Conservation (phyloP, 1,140 invertebrate genomes). For the Apolygus lucorum region DNA sequence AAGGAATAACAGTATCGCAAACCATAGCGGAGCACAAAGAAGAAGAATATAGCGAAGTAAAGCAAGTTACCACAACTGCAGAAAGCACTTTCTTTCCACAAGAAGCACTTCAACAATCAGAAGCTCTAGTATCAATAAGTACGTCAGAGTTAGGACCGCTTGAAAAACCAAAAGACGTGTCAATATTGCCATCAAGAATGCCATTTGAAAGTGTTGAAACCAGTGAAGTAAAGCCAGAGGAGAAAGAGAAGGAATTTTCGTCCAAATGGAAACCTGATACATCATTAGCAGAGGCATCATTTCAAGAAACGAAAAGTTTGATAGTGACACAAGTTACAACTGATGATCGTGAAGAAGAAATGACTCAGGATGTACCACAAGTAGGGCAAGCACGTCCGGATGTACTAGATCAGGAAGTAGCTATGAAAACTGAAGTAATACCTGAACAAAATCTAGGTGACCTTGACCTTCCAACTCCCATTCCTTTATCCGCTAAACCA, state of each 20-base stretch:
- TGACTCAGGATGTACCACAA: conserved; percentile 36
- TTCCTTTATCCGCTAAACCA: conserved; percentile 37
- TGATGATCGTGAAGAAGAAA: conserved; percentile 40
- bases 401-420: conserved; percentile 38
- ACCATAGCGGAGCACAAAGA: conserved; percentile 40
- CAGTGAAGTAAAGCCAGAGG: conserved; percentile 38
- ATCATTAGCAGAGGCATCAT: conserved; percentile 39
- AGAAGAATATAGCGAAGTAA: conserved; percentile 29
- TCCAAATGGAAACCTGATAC: conserved; percentile 35
- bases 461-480: conserved; percentile 37
- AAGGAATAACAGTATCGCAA: conserved; percentile 38
- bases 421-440: conserved; percentile 42
- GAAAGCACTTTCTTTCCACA: conserved; percentile 29
- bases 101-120: conserved; percentile 28
- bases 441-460: conserved; percentile 36
- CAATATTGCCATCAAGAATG: conserved; percentile 30
- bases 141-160: conserved; percentile 35
- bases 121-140: conserved; percentile 28
- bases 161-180: conserved; percentile 33
- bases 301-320: conserved; percentile 43
- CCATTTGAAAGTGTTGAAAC: conserved; percentile 36
- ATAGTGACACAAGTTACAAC: conserved; percentile 42
- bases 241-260: conserved; percentile 38
- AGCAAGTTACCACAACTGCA: not conserved
- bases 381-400: conserved; percentile 38